A percentile compares a stretch with the other conserved stretches of the same genome.
These are phyloP conservation scores for Gila orcuttii DNA, from an alignment of 2,113 vertebrate species.

Conservation along the genomic window DNA sequence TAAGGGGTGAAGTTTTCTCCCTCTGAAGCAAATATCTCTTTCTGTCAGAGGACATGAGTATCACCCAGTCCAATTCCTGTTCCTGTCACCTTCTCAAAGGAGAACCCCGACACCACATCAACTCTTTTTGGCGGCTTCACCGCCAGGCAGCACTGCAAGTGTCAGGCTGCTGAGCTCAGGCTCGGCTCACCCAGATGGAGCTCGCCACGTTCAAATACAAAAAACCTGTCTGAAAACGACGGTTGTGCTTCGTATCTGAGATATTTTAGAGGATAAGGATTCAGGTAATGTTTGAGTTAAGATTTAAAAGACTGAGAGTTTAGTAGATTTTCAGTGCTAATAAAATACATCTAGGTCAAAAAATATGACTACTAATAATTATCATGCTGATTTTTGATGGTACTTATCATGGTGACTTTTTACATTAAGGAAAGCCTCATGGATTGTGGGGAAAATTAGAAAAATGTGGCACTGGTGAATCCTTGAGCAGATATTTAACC, in stretches of 20 bases:
- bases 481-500: constrained; percentile 2
- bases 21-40: constrained; percentile 34
- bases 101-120: constrained; percentile 70
- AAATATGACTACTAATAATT: background rate
- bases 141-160: constrained; percentile 68
- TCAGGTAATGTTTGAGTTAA: background rate
- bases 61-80: constrained; percentile 65
- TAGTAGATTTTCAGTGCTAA: background rate
- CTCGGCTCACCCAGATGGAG: constrained; percentile 66
- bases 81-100: constrained; percentile 63
- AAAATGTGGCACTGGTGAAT: constrained; percentile 16
- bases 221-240: constrained; percentile 57
- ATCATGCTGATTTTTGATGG: background rate
- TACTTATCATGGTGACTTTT: background rate
- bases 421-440: background rate
- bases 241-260: constrained; percentile 44
- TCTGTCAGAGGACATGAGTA: constrained; percentile 64
- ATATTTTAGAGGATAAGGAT: constrained; percentile 21
- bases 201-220: constrained; percentile 64
- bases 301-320: background rate
- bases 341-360: background rate
- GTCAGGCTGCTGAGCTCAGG: constrained; percentile 69
- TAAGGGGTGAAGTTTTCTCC: constrained; percentile 24
- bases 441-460: background rate
- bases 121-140: constrained; percentile 72